Base-by-base conservation (phyloP, 2,797 vertebrate genomes). In the Rhinoraja longicauda region DNA sequence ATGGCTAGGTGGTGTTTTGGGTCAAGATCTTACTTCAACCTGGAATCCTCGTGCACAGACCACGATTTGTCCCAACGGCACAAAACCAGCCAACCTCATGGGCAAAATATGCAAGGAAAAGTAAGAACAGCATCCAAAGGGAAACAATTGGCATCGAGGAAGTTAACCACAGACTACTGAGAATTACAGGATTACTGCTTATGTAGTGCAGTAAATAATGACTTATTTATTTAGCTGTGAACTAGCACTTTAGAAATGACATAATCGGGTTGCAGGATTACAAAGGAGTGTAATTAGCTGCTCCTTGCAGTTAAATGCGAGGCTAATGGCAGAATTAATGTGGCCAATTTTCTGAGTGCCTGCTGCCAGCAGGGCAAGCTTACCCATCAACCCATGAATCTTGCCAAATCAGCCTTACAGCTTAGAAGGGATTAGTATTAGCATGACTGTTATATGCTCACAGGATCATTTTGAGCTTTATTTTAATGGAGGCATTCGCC, bases 221-320 rank as follows among this genome's bases (percentile, higher is more conserved):
- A 88, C n/a, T 19, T 86, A 86, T 62, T 67, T 88, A 88, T 62
- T 67, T 88, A 67, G 84, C 84, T 88, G 84, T 67, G 84, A 67
- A n/a, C 6, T 62, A 88, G n/a, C 62, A 67, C n/a, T 10, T 88
- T 24, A 64, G 17, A 88, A 88, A 88, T 88, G 84, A 88, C 59
- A 67, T 88, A 88, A 88, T 88, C n/a, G 36, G 62, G 84, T 17
- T 88, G 64, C 59, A 88, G 84, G 84, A 88, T 88, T 88, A 67
- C n/a, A 67, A 86, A 21, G 84, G 67, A 36, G 62, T 62, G 64
- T 36, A 88, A 88, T 88, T 88, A 88, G 62, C 62, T 29, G 32
- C 17, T 88, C 59, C 84, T 67, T 88, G 36, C n/a, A n/a, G 62
- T 32, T 67, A 67, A 88, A 67, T 88, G 19, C 62, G 59, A 88